A percentile compares a stretch with the other conserved stretches of the same genome.
Conservation (phyloP, 2,113 vertebrate genomes). For the Apodemus sylvaticus region DNA sequence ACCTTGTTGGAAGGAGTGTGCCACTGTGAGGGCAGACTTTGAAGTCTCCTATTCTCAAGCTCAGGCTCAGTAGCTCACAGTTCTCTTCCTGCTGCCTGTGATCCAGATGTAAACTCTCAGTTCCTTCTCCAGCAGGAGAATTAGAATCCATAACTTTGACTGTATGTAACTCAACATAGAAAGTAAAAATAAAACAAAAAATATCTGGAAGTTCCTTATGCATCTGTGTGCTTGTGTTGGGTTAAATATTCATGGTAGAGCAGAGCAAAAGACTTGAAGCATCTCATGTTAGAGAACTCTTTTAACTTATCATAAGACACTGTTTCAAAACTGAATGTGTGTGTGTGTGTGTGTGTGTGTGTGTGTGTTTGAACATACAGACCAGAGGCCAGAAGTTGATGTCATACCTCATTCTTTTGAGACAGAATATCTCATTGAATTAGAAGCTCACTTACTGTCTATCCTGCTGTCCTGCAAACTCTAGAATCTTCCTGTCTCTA, state of each 20-base stretch:
- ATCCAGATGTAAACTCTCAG: neutral
- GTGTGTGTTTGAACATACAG: neutral
- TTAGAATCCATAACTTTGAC: neutral
- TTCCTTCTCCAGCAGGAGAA: neutral
- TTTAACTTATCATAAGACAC: neutral
- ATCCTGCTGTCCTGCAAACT: neutral
- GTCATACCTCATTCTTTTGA: neutral
- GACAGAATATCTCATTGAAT: neutral
- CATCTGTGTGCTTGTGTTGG: fast-evolving
- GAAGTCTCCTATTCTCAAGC: neutral
- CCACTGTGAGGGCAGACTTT: neutral
- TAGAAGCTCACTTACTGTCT: neutral
- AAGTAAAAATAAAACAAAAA: neutral
- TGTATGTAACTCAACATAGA: neutral
- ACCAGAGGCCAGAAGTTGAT: neutral
- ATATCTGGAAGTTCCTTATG: neutral
- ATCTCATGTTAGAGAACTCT: neutral
- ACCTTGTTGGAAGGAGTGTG: neutral
- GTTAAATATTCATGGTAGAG: neutral
- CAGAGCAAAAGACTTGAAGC: neutral
- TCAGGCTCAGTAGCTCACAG: neutral
- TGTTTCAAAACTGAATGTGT: neutral
- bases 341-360: too few species aligned
- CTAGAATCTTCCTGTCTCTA: neutral
- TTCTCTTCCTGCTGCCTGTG: neutral